Base-by-base conservation (phyloP, 2,888 invertebrate genomes). In the Dermolepida albohirtum region DNA sequence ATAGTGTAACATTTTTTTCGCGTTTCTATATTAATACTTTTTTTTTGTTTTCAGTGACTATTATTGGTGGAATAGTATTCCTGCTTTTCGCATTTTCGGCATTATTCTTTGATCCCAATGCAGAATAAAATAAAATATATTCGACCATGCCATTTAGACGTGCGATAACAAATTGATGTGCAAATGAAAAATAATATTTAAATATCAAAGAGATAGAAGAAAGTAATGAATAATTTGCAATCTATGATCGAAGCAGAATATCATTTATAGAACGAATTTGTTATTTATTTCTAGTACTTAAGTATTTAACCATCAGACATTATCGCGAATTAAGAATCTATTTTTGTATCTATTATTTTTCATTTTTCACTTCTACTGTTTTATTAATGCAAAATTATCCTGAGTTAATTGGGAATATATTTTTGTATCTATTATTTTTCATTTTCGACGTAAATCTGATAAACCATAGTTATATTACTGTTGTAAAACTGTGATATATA, bases 51-150 rank as follows among this genome's bases (percentile, higher is more conserved):
- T 72, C 89, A 96, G 98, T 98, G 71, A 98, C 98, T 66, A 89
- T 98, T 78, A 92, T 97, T 78, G 98, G 98, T 75, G 98, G 98
- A 78, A 84, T 97, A 65, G 97, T 98, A 75, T 98, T 98, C 86
- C 86, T 98, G 71, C 84, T 96, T 73, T 98, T 98, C 85, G 98
- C 98, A 0, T 84, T 96, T 66, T 96, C 96, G 71, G 95, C 98
- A 5, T 86, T 98, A 59, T 89, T 97, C 81, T 90, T 96, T 75
- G 92, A 91, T 67, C 95, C 96, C 17, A 88, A 89, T 71, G 88
- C 74, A 51, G 78, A 74, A 71, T 80, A 76, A 75, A 44, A 52
- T 0, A 27, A 64, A 2, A 22, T 22, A 16, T 49, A 27, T 39
- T 14, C 44, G 29, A 64, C 51, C 17, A n/a, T 12, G 22, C 29